Percentiles rank a stretch among this genome's conserved stretches.
These are phyloP conservation scores for Cichladusa arquata DNA, from an alignment of 2,113 vertebrate species.

Conservation along the genomic window DNA sequence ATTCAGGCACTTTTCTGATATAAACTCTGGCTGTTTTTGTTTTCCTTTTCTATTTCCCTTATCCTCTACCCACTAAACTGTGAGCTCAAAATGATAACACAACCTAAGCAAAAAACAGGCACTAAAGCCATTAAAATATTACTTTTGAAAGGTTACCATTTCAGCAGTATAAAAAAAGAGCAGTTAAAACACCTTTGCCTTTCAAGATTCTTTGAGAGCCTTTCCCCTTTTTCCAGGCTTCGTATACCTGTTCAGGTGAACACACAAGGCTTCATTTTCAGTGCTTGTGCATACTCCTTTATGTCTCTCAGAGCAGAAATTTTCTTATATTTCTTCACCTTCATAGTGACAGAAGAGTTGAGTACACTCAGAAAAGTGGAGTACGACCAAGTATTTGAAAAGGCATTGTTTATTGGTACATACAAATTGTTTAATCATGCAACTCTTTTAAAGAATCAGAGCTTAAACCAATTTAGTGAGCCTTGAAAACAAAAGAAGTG, in stretches of 20 bases:
- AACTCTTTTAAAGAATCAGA: not conserved
- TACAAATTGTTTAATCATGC: not conserved
- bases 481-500: not conserved
- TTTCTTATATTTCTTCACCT: not conserved
- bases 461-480: not conserved
- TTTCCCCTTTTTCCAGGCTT: not conserved
- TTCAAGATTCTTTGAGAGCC: not conserved
- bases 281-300: not conserved
- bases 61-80: not conserved
- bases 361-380: not conserved
- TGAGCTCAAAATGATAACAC: not conserved
- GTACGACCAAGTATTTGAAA: not conserved
- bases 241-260: not conserved
- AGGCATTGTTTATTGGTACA: not conserved
- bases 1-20: not conserved
- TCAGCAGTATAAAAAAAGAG: not conserved
- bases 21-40: not conserved
- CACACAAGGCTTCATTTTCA: not conserved
- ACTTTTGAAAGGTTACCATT: not conserved
- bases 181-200: not conserved
- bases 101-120: not conserved
- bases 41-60: not conserved
- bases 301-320: not conserved
- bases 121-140: not conserved
- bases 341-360: not conserved